Conservation (phyloP, 2,888 invertebrate genomes). For the Celastrina argiolus region DNA sequence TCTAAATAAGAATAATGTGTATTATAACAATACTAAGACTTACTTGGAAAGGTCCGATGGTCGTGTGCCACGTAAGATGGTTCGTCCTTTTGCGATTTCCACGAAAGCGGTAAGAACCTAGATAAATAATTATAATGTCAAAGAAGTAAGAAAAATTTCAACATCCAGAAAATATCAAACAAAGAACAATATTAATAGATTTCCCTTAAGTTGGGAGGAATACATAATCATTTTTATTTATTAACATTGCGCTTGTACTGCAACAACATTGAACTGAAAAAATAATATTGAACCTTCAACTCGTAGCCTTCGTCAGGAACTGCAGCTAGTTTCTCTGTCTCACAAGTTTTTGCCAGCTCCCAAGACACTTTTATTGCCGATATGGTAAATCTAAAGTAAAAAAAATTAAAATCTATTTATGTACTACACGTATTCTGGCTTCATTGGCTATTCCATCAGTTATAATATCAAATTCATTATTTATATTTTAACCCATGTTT, state of each 20-base stretch:
- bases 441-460: too few relatives aligned
- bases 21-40: slow-evolving; percentile 30
- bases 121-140: not conserved
- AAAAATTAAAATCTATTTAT: too few relatives aligned
- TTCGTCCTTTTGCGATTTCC: slow-evolving; percentile 59
- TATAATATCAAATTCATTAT: too few relatives aligned
- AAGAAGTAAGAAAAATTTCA: too few relatives aligned
- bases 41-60: slow-evolving; percentile 62
- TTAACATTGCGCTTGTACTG: too few relatives aligned
- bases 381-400: slow-evolving; percentile 57
- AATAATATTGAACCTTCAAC: slow-evolving; percentile 44
- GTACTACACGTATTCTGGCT: too few relatives aligned
- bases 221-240: too few relatives aligned
- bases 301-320: slow-evolving; percentile 68
- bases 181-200: too few relatives aligned
- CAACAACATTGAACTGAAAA: too few relatives aligned
- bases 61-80: slow-evolving; percentile 67
- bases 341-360: slow-evolving; percentile 50
- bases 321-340: slow-evolving; percentile 42
- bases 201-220: too few relatives aligned
- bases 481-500: too few relatives aligned
- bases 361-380: slow-evolving; percentile 58
- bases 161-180: too few relatives aligned
- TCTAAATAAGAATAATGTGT: not conserved
- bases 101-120: slow-evolving; percentile 63